These are phyloP conservation scores for Myotis myotis DNA, from an alignment of 2,797 vertebrate genomes.

Conservation along the genomic window DNA sequence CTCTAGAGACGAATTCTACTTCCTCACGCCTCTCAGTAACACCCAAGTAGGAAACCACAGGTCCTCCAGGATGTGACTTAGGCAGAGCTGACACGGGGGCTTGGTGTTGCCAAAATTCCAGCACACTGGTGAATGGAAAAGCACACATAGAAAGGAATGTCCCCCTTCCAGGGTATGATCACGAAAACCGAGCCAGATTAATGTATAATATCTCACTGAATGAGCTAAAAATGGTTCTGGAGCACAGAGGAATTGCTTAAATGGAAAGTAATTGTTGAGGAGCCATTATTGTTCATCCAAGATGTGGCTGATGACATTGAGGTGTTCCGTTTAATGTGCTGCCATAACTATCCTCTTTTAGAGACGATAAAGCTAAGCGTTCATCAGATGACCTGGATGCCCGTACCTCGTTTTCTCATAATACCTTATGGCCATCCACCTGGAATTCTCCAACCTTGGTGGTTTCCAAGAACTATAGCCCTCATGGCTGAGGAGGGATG, in stretches of 20 bases:
- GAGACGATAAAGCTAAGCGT: constrained; percentile 38
- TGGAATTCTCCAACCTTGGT: constrained; percentile 25
- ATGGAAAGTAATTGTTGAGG: constrained; percentile 62
- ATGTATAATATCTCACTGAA: background rate
- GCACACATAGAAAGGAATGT: background rate
- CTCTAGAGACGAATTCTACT: background rate
- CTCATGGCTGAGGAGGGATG: background rate
- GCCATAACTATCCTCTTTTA: constrained; percentile 37
- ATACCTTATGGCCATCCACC: background rate
- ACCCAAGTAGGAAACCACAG: background rate
- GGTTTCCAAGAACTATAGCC: background rate
- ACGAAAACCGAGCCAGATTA: background rate
- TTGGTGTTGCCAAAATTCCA: background rate
- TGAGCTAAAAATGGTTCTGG: background rate
- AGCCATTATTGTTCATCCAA: constrained; percentile 33
- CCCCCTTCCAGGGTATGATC: background rate
- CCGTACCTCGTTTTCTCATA: background rate
- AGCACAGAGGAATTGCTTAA: constrained; percentile 39
- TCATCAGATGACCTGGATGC: background rate
- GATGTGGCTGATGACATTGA: constrained; percentile 59
- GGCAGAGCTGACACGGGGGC: fast-evolving
- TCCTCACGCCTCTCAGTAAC: background rate
- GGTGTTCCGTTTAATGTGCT: constrained; percentile 45
- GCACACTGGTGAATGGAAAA: background rate
- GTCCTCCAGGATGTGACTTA: background rate